phyloP scores from a whole-genome alignment of 2,888 invertebrate genomes.

The Orthonevra nobilis region DNA sequence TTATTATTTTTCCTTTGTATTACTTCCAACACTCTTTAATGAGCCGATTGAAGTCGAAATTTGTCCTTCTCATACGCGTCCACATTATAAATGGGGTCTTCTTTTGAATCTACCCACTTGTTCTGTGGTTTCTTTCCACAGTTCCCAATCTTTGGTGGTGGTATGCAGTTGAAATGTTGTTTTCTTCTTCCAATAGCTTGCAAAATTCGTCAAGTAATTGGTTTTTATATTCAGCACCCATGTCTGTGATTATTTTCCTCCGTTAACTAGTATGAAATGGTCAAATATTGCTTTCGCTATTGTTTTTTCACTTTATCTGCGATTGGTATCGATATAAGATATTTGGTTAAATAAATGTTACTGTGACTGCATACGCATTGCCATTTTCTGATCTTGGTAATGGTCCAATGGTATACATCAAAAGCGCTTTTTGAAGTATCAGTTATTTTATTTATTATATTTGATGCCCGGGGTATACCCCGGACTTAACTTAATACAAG shows the following conservation, averaged over 20 bases:
- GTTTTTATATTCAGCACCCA: slow-evolving; percentile 32
- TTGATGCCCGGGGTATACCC: no score
- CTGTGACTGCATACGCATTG: slow-evolving; percentile 26
- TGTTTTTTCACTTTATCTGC: slow-evolving; percentile 4
- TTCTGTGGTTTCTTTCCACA: slow-evolving; percentile 47
- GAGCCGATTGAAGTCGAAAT: no score
- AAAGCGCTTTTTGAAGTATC: no score
- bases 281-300: slow-evolving; percentile 37
- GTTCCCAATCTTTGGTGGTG: slow-evolving; percentile 34
- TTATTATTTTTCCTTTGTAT: no score
- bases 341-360: slow-evolving; percentile 41
- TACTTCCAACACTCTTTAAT: no score
- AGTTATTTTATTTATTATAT: no score
- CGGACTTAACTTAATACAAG: no score
- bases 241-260: slow-evolving; percentile 17
- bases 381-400: slow-evolving; percentile 5
- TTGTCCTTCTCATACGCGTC: no score
- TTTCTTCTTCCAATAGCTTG: slow-evolving; percentile 11
- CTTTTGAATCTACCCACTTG: slow-evolving; percentile 6
- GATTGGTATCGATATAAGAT: slow-evolving; percentile 23
- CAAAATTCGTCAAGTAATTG: slow-evolving; percentile 9
- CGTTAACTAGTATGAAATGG: slow-evolving; percentile 31
- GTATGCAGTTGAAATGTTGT: slow-evolving; percentile 12
- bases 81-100: background rate
- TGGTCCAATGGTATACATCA: slow-evolving; percentile 35